Evolutionary conservation across 2,113 vertebrate genomes (phyloP).

Genomic region (Pterocles burchelli): DNA sequence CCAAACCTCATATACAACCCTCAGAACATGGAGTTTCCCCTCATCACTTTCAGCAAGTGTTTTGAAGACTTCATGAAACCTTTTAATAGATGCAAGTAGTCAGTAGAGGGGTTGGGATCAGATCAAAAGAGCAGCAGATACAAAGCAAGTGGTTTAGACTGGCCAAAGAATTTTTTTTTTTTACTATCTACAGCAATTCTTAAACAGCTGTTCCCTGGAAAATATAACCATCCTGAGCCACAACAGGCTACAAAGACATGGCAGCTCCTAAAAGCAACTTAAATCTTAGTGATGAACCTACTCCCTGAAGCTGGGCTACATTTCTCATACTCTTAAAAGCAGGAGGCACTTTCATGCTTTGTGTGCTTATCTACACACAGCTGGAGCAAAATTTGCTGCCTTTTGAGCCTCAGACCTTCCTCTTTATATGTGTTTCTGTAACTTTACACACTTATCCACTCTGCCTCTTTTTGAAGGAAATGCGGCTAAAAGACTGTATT

Average conservation of each 20-base stretch:
- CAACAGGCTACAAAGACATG: not conserved
- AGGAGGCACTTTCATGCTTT: not conserved
- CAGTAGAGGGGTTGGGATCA: not conserved
- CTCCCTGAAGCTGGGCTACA: not conserved
- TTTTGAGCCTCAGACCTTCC: not conserved
- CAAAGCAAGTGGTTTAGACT: not conserved
- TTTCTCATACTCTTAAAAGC: not conserved
- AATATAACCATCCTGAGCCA: not conserved
- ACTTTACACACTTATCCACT: not conserved
- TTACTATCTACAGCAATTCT: not conserved
- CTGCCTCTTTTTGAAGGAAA: not conserved
- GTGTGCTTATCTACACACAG: not conserved
- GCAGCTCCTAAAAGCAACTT: not conserved
- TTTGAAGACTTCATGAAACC: slow-evolving; percentile 98
- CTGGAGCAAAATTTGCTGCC: not conserved
- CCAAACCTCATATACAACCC: slow-evolving; percentile 94
- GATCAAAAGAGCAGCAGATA: not conserved
- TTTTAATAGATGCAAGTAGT: slow-evolving; percentile 57
- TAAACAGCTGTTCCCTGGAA: not conserved
- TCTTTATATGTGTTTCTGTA: not conserved
- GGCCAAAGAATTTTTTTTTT: not conserved
- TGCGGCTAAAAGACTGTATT: not conserved
- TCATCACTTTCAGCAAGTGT: slow-evolving; percentile 90
- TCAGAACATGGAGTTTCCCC: slow-evolving; percentile 94
- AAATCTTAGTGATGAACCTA: not conserved